These are phyloP conservation scores for Limnephilus marmoratus DNA, from an alignment of 2,888 invertebrate species.

Conservation along the genomic window DNA sequence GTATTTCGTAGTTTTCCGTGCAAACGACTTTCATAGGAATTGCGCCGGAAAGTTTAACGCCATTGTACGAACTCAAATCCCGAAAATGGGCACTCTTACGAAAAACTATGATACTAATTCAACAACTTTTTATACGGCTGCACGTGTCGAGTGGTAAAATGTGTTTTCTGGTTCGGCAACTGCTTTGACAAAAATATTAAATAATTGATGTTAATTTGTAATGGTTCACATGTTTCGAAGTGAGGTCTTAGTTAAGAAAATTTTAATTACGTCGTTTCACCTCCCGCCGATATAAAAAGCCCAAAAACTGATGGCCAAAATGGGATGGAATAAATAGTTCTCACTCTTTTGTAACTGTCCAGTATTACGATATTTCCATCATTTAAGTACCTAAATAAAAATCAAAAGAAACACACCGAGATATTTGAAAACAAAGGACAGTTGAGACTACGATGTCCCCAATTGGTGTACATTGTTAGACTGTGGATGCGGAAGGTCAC, in stretches of 20 bases:
- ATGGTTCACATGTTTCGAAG: background rate
- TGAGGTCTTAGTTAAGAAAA: no score
- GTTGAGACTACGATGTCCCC: no score
- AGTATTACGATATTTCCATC: no score
- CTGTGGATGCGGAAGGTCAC: no score
- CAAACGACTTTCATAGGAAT: background rate
- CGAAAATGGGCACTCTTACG: background rate
- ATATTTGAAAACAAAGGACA: no score
- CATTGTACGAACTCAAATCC: background rate
- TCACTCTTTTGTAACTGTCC: no score
- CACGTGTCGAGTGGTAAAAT: background rate
- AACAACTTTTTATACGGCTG: background rate
- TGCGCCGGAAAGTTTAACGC: constrained; percentile 2
- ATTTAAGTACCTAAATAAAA: no score
- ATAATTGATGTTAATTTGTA: background rate
- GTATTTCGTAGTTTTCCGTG: background rate
- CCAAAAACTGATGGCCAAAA: no score
- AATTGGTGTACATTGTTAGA: no score
- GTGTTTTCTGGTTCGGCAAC: background rate
- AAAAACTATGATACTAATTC: background rate
- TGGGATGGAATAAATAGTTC: no score
- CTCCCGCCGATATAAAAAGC: no score
- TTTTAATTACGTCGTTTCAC: background rate
- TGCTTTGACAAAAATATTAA: background rate
- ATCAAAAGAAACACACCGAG: no score